phyloP scores from a whole-genome alignment of 2,113 vertebrate species.

The Falco punctatus region DNA sequence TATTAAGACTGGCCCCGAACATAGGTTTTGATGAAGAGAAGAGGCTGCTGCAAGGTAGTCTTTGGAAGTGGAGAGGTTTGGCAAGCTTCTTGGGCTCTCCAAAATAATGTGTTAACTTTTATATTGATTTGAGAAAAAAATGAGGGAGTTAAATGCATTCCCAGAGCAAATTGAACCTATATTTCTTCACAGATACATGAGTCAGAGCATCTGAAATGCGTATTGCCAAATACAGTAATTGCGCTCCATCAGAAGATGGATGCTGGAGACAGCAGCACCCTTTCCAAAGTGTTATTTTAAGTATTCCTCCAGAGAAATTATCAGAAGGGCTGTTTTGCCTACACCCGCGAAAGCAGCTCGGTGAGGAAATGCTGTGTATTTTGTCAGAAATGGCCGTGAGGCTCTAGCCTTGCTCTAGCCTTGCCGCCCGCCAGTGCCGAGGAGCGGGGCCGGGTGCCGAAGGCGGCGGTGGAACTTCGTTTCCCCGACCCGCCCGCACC shows the following conservation, averaged over 20 bases:
- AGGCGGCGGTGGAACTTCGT: no score
- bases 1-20: not conserved
- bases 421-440: fast-evolving
- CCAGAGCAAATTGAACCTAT: conserved; percentile 22
- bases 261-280: not conserved
- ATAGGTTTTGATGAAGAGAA: not conserved
- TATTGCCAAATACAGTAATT: not conserved
- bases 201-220: conserved; percentile 25
- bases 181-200: conserved; percentile 43
- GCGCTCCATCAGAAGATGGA: not conserved
- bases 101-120: not conserved
- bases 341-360: not conserved
- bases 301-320: not conserved
- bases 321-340: not conserved
- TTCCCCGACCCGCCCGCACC: fast-evolving
- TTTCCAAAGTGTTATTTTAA: not conserved
- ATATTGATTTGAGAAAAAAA: conserved; percentile 35
- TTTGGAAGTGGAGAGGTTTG: not conserved
- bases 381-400: fast-evolving
- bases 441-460: fast-evolving
- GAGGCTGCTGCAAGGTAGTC: not conserved
- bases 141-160: conserved; percentile 18
- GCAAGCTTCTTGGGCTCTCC: not conserved
- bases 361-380: not conserved
- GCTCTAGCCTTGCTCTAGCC: fast-evolving